Conservation (phyloP, 2,797 vertebrate genomes). For the Cheirogaleus major region DNA sequence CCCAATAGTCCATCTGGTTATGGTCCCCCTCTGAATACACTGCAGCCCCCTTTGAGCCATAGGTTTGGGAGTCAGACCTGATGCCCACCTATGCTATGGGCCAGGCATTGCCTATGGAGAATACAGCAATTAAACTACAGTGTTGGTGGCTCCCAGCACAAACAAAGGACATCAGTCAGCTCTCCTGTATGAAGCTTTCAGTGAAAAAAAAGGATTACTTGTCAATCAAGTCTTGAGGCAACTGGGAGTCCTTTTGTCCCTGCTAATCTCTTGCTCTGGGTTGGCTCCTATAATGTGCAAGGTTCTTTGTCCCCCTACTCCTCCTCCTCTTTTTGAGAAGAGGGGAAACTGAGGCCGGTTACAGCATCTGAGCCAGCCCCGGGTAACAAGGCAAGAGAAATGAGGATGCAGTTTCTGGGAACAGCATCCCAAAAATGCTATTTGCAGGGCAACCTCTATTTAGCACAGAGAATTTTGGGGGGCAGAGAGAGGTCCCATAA, state of each 20-base stretch:
- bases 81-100: not conserved
- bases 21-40: not conserved
- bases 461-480: not conserved
- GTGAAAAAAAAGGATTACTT: constrained; percentile 25
- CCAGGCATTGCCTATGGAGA: not conserved
- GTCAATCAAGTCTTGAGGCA: not conserved
- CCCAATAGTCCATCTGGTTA: not conserved
- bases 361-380: not conserved
- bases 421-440: not conserved
- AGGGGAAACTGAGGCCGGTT: not conserved
- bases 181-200: not conserved
- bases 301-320: not conserved
- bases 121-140: not conserved
- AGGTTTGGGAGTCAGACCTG: not conserved
- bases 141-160: not conserved
- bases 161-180: not conserved
- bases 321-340: not conserved
- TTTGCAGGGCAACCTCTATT: not conserved
- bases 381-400: not conserved
- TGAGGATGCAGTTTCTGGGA: not conserved
- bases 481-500: not conserved
- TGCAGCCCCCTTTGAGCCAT: not conserved
- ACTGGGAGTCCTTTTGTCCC: not conserved
- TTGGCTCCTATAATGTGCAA: not conserved
- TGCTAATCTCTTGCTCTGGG: not conserved